Evolutionary conservation across 2,113 vertebrate genomes (phyloP).

Genomic region (Lutjanus erythropterus): DNA sequence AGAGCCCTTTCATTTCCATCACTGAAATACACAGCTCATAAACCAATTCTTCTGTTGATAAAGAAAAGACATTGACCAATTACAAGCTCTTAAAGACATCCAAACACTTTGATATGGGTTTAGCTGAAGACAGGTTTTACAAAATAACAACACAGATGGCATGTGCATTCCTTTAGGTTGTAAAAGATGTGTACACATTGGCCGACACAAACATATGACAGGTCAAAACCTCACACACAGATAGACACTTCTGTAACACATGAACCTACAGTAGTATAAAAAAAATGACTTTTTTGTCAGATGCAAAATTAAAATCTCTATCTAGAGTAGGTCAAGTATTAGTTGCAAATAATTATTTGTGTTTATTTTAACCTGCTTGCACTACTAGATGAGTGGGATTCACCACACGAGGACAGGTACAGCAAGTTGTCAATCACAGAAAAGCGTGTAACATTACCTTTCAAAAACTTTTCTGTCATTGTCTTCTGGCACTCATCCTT

Average conservation of each 20-base stretch:
- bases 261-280: slow-evolving; percentile 22
- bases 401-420: slow-evolving; percentile 15
- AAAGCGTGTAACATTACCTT: slow-evolving; percentile 16
- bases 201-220: slow-evolving; percentile 43
- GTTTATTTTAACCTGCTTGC: slow-evolving; percentile 32
- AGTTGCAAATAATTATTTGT: slow-evolving; percentile 5
- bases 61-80: slow-evolving; percentile 30
- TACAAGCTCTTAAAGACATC: slow-evolving; percentile 34
- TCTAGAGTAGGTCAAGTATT: slow-evolving; percentile 6
- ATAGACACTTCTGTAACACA: slow-evolving; percentile 36
- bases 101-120: slow-evolving; percentile 24
- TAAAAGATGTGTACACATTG: slow-evolving; percentile 33
- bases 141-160: slow-evolving; percentile 45
- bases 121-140: slow-evolving; percentile 28
- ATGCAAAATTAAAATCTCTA: slow-evolving; percentile 28
- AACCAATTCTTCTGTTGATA: slow-evolving; percentile 4
- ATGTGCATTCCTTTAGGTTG: slow-evolving; percentile 1
- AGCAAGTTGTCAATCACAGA: slow-evolving; percentile 14
- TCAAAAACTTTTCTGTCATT: slow-evolving; percentile 14
- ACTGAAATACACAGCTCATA: slow-evolving; percentile 46
- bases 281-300: not conserved
- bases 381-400: slow-evolving; percentile 14
- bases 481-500: not conserved
- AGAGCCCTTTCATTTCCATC: slow-evolving; percentile 69
- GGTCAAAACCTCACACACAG: slow-evolving; percentile 43